Evolutionary conservation across 2,888 invertebrate species (phyloP), one percentile per base, ranked within the genome.

Genomic region (Ferdinandea cuprea): DNA sequence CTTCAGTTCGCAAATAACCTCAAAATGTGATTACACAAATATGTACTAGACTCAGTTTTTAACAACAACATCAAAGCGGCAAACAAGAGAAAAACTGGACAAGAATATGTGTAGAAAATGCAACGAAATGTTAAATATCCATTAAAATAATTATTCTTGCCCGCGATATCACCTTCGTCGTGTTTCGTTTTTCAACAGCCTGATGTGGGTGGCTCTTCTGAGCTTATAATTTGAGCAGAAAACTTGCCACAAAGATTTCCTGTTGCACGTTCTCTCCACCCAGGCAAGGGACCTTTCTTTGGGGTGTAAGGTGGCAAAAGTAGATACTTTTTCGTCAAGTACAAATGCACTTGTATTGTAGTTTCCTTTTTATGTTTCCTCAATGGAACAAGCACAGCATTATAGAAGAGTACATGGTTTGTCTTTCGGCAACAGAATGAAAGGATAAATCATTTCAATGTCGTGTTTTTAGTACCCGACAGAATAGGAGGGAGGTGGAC

Each of bases 61-160:
- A 44, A 54, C 9, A 15, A n/a, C 7, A 19, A 19, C 7, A 19
- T n/a, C n/a, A 40, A 8, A 30, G 11, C 9, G 42, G 32, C 32
- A 40, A 11, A 35, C 25, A 25, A 48, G 11, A 28, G 13, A 30
- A 52, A n/a, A 28, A 32, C 50, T 61, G 61, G 59, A 72, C 63
- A 61, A 25, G 54, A 25, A 35, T 56, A n/a, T 15, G 66, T 15
- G 61, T 19, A n/a, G 37, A 65, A 58, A 74, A 66, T 65, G 65
- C 58, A 74, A 54, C 65, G 46, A 86, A 86, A 89, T 88, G 88
- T 89, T 87, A 89, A 89, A 89, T 89, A 87, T 89, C 87, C 90
- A 90, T 89, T 89, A 90, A 89, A 89, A 90, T 89, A 89, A 89
- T 89, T 89, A 88, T 88, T 86, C 88, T 30, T 56, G 37, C 35